Conservation (phyloP, 2,113 vertebrate species). For the Alligator sinensis region DNA sequence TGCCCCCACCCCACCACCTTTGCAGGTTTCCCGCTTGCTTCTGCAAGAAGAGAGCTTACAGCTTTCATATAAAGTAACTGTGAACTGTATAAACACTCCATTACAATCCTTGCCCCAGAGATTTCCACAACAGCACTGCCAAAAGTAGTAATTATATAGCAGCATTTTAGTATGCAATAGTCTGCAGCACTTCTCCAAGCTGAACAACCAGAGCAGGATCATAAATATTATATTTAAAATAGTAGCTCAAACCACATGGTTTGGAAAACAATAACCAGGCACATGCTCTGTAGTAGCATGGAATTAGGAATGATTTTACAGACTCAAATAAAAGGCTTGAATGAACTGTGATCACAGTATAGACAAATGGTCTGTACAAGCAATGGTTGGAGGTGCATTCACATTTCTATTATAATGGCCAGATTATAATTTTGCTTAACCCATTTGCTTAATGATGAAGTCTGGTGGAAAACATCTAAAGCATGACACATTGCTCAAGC, state of each 20-base stretch:
- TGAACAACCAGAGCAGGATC: conserved; percentile 32
- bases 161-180: conserved; percentile 49
- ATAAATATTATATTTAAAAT: conserved; percentile 66
- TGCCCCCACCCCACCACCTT: not conserved
- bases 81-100: conserved; percentile 30
- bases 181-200: conserved; percentile 27
- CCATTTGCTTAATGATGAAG: conserved; percentile 67
- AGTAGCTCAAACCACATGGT: conserved; percentile 44
- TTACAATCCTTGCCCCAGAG: conserved; percentile 30
- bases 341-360: not conserved
- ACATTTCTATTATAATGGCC: conserved; percentile 56
- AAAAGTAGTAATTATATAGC: conserved; percentile 56
- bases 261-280: conserved; percentile 63
- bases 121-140: conserved; percentile 35
- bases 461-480: conserved; percentile 50
- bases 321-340: conserved; percentile 37
- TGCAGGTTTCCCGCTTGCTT: not conserved
- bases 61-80: conserved; percentile 34
- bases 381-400: conserved; percentile 39
- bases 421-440: conserved; percentile 59
- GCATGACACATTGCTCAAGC: conserved; percentile 39
- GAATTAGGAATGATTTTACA: conserved; percentile 43
- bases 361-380: conserved; percentile 31
- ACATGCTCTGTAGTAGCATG: conserved; percentile 29
- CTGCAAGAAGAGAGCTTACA: not conserved